These are phyloP conservation scores for Ptiloglossa arizonensis DNA, from an alignment of 1,140 invertebrate species.

Conservation along the genomic window DNA sequence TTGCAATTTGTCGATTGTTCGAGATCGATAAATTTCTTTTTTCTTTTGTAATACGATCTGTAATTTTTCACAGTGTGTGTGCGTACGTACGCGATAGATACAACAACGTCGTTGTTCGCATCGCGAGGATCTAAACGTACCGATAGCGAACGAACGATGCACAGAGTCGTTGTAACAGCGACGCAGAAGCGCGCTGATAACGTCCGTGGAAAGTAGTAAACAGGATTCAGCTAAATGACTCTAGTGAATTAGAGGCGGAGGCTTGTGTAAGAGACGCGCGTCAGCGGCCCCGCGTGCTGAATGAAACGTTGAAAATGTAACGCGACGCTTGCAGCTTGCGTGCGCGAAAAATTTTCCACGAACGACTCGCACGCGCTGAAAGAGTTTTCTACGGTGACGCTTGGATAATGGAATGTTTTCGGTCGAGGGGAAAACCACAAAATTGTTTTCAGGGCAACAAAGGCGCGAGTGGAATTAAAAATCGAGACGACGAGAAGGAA, in stretches of 20 bases:
- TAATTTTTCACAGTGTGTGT: too few relatives aligned
- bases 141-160: not conserved
- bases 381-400: too few relatives aligned
- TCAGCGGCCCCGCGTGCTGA: slow-evolving; percentile 1
- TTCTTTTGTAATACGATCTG: too few relatives aligned
- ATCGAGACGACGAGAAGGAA: too few relatives aligned
- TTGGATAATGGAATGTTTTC: too few relatives aligned
- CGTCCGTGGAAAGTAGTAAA: not conserved
- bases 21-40: too few relatives aligned
- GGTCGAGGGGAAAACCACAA: too few relatives aligned
- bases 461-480: too few relatives aligned
- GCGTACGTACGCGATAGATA: too few relatives aligned
- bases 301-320: slow-evolving; percentile 10
- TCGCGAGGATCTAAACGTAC: not conserved
- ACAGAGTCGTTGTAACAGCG: not conserved
- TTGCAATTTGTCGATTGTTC: too few relatives aligned
- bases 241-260: not conserved
- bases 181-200: not conserved
- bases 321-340: not conserved
- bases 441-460: too few relatives aligned
- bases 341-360: slow-evolving; percentile 14
- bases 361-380: not conserved
- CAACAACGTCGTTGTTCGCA: not conserved
- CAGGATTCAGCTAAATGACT: not conserved
- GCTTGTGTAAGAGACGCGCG: not conserved